phyloP scores from a whole-genome alignment of 2,797 vertebrate genomes.

The Uromys caudimaculatus region DNA sequence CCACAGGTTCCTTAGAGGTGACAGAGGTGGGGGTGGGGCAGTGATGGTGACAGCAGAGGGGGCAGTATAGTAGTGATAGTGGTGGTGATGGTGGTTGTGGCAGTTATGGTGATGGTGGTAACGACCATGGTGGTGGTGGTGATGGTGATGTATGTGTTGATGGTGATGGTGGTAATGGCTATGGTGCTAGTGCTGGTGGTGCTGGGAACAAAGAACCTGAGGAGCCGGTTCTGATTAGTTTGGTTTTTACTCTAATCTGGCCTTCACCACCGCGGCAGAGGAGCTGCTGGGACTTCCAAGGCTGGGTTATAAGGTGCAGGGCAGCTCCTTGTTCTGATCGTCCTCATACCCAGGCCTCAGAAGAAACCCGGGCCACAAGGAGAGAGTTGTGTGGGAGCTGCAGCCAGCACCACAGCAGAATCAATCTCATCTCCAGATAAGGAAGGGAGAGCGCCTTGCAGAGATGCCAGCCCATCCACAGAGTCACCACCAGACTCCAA shows the following conservation, averaged over 20 bases:
- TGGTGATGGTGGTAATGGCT: background rate
- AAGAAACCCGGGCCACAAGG: background rate
- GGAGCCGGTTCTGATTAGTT: background rate
- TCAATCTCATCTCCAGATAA: background rate
- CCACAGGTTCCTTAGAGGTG: background rate
- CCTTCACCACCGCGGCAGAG: background rate
- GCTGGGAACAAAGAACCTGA: background rate
- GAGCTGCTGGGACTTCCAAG: background rate
- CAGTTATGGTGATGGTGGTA: background rate
- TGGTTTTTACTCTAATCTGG: background rate
- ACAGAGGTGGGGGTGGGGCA: background rate
- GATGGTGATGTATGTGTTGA: background rate
- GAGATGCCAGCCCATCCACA: background rate
- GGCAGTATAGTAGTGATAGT: background rate
- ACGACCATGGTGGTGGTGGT: background rate
- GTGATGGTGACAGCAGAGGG: too few species aligned
- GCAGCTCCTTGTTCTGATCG: background rate
- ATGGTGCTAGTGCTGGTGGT: fast-evolving
- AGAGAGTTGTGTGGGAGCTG: background rate
- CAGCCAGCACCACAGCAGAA: too few species aligned
- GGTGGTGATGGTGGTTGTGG: background rate
- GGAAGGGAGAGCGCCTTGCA: background rate
- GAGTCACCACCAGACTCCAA: background rate
- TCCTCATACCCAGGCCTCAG: background rate
- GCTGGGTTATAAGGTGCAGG: background rate